These are phyloP conservation scores for Labeo catla DNA, from an alignment of 2,113 vertebrate species.

Conservation along the genomic window DNA sequence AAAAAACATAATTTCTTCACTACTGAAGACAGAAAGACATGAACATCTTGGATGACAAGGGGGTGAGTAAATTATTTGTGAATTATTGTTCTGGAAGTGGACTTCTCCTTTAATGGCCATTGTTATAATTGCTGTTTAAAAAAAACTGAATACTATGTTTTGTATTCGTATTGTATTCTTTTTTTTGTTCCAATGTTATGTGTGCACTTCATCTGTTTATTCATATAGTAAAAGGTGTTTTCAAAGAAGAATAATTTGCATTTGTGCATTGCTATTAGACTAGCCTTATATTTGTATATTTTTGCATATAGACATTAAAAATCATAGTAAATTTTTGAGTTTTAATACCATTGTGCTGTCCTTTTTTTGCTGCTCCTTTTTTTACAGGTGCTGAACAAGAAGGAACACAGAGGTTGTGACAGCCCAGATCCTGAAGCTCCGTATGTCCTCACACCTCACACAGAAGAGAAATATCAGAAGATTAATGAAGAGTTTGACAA, in stretches of 20 bases:
- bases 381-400: constrained; percentile 99
- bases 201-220: not conserved
- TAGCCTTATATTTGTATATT: not conserved
- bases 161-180: not conserved
- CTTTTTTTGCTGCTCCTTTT: not conserved
- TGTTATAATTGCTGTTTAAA: too few species aligned
- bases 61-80: too few species aligned
- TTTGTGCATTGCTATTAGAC: not conserved
- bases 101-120: too few species aligned
- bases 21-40: too few species aligned
- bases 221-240: not conserved
- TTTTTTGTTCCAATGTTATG: not conserved
- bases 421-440: constrained; percentile 98
- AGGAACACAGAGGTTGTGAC: constrained; percentile 99
- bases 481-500: constrained; percentile 99
- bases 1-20: too few species aligned
- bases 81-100: too few species aligned
- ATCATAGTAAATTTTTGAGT: not conserved
- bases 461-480: constrained; percentile 99
- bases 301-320: not conserved
- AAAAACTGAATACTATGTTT: not conserved
- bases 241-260: not conserved
- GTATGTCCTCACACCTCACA: constrained; percentile 99
- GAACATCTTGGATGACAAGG: too few species aligned
- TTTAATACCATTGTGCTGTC: not conserved